Percentiles rank a stretch among this genome's conserved stretches.
Conservation (phyloP, 1,140 invertebrate species). For the Goniozus legneri region DNA sequence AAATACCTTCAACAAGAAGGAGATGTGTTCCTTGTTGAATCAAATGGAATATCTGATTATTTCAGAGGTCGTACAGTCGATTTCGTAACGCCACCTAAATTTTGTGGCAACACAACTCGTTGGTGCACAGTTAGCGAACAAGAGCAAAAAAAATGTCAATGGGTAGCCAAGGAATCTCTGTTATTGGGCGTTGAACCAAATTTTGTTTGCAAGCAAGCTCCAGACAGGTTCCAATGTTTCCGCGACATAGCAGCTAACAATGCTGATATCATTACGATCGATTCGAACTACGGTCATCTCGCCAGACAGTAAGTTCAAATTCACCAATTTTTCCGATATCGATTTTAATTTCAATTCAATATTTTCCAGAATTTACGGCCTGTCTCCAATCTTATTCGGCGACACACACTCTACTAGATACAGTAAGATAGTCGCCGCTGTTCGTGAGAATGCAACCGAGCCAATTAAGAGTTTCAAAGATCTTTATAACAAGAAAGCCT, state of each 20-base stretch:
- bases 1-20: too few species aligned
- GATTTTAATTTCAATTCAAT: conserved; percentile 8
- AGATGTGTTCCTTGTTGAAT: too few species aligned
- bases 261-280: conserved; percentile 67
- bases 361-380: conserved; percentile 53
- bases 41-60: too few species aligned
- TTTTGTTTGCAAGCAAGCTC: conserved; percentile 53
- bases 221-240: conserved; percentile 60
- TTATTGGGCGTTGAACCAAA: conserved; percentile 59
- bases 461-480: conserved; percentile 57
- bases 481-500: conserved; percentile 59
- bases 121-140: conserved; percentile 59
- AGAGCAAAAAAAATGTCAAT: conserved; percentile 61
- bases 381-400: conserved; percentile 57
- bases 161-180: conserved; percentile 55
- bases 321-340: conserved; percentile 3
- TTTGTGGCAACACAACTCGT: conserved; percentile 52
- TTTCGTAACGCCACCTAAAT: too few species aligned
- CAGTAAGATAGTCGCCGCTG: conserved; percentile 59
- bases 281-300: conserved; percentile 68
- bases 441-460: conserved; percentile 45
- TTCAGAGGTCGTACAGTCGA: too few species aligned
- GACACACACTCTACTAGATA: conserved; percentile 48
- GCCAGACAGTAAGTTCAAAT: conserved; percentile 60
- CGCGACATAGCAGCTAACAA: conserved; percentile 55